Percentiles rank a stretch among this genome's conserved stretches.
Evolutionary conservation across 2,113 vertebrate genomes (phyloP).

Genomic region (Scytalopus superciliaris): DNA sequence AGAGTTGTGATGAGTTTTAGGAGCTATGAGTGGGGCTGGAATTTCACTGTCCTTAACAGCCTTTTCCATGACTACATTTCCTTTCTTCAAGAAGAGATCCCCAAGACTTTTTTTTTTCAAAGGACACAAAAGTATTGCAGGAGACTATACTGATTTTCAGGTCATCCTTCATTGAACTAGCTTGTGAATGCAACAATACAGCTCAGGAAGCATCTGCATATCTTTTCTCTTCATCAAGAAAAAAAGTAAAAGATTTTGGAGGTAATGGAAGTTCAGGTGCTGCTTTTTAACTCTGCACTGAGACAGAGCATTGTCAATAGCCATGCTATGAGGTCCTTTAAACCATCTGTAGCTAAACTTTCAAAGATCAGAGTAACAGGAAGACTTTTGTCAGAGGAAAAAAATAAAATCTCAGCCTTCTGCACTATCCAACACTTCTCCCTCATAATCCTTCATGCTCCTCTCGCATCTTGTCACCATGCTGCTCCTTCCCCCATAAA

Average conservation of each 20-base stretch:
- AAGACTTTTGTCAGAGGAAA: not conserved
- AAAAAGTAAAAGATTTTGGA: not conserved
- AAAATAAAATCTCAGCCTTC: not conserved
- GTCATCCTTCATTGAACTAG: not conserved
- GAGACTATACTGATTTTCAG: not conserved
- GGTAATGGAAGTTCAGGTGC: not conserved
- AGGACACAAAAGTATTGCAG: no score
- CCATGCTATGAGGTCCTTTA: rapidly evolving
- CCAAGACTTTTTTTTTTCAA: no score
- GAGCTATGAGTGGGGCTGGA: no score
- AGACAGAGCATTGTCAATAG: not conserved
- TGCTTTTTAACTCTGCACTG: not conserved
- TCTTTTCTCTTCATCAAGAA: not conserved
- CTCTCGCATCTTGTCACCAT: not conserved
- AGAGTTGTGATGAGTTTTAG: no score
- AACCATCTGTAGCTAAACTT: rapidly evolving
- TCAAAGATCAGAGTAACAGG: not conserved
- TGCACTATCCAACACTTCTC: not conserved
- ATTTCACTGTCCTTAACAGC: no score
- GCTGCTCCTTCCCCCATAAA: not conserved
- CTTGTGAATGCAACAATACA: not conserved
- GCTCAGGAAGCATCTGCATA: not conserved
- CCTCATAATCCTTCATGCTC: not conserved
- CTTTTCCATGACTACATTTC: no score
- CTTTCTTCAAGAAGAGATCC: no score